Conservation (phyloP, 35 echinoderm and acorn worm genomes). For the Strongylocentrotus purpuratus region DNA sequence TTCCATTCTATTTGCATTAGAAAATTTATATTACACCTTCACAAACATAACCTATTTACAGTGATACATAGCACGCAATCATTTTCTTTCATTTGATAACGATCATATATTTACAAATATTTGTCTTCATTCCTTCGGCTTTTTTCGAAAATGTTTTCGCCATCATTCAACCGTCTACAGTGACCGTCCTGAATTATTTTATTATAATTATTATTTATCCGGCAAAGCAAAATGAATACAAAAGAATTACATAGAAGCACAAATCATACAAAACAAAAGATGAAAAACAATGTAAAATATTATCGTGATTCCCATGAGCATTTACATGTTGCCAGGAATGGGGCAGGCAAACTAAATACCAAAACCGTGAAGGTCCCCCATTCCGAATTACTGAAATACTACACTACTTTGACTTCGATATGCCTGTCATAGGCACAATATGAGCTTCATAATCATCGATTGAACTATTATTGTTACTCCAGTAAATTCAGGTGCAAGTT, state of each 20-base stretch:
- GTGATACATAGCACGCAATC: neutral
- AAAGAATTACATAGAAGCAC: too few species aligned
- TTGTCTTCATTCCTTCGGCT: neutral
- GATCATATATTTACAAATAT: constrained; percentile 6
- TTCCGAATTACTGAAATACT: too few species aligned
- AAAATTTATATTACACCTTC: neutral
- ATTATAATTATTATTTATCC: too few species aligned
- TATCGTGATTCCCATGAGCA: too few species aligned
- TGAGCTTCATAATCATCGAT: neutral
- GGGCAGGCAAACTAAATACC: too few species aligned
- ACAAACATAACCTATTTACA: neutral
- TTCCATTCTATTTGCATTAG: neutral
- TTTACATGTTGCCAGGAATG: too few species aligned
- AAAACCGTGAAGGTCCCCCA: too few species aligned
- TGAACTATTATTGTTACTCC: neutral
- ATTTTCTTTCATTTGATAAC: neutral
- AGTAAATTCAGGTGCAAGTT: neutral
- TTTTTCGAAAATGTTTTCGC: neutral
- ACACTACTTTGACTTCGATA: neutral
- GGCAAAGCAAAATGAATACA: too few species aligned
- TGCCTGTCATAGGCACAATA: neutral
- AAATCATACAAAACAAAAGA: too few species aligned
- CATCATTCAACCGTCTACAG: neutral
- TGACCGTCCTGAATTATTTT: neutral
- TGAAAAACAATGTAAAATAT: too few species aligned